Percentiles rank a stretch among this genome's conserved stretches.
phyloP scores from a whole-genome alignment of 2,888 invertebrate species.

The Erannis defoliaria region DNA sequence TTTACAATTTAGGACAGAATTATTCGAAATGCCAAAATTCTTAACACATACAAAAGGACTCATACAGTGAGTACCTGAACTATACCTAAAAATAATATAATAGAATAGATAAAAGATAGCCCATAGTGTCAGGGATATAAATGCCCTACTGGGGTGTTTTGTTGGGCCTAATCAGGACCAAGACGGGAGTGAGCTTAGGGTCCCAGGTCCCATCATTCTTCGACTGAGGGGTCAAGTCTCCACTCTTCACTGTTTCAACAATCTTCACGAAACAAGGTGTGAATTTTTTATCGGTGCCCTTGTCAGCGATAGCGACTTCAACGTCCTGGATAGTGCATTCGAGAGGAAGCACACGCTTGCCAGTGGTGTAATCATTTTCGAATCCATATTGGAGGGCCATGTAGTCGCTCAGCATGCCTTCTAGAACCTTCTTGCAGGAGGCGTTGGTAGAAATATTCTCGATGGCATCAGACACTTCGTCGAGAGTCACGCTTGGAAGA shows the following conservation, averaged over 20 bases:
- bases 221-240: slow-evolving; percentile 68
- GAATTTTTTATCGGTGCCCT: slow-evolving; percentile 61
- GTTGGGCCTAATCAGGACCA: slow-evolving; percentile 71
- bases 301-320: slow-evolving; percentile 59
- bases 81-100: no score
- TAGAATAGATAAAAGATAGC: no score
- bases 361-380: slow-evolving; percentile 77
- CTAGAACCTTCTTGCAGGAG: slow-evolving; percentile 68
- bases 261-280: slow-evolving; percentile 69
- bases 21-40: no score
- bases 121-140: no score
- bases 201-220: slow-evolving; percentile 72
- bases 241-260: slow-evolving; percentile 67
- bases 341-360: slow-evolving; percentile 69
- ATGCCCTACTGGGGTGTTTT: no score
- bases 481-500: slow-evolving; percentile 68
- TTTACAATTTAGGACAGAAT: no score
- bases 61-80: no score
- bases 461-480: slow-evolving; percentile 66
- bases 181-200: slow-evolving; percentile 67
- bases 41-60: no score
- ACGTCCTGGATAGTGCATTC: slow-evolving; percentile 66
- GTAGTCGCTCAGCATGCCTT: slow-evolving; percentile 74
- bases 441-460: slow-evolving; percentile 60
- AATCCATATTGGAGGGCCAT: slow-evolving; percentile 77